A percentile compares a stretch with the other conserved stretches of the same genome.
phyloP scores from a whole-genome alignment of 2,113 vertebrate genomes.

The Hippocampus mohnikei region DNA sequence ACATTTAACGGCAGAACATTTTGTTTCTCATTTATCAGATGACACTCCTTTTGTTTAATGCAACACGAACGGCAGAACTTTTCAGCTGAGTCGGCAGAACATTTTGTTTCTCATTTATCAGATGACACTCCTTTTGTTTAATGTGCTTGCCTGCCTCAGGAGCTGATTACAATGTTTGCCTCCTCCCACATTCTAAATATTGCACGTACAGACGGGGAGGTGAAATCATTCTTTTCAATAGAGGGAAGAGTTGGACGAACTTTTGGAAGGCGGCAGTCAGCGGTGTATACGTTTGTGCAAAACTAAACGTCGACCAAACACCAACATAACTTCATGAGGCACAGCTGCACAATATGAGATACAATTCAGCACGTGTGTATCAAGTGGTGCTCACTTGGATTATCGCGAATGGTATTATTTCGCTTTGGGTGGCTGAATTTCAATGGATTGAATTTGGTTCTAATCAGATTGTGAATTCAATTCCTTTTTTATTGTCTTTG shows the following conservation, averaged over 20 bases:
- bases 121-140: constrained; percentile 12
- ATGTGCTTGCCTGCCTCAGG: neutral
- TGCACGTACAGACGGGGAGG: neutral
- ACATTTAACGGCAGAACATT: constrained; percentile 15
- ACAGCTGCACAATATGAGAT: neutral
- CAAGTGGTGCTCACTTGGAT: neutral
- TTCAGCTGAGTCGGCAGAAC: constrained; percentile 41
- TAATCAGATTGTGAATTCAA: neutral
- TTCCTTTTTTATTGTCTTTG: neutral
- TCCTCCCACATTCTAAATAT: neutral
- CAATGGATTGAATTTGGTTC: too few relatives aligned
- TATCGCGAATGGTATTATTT: too few relatives aligned
- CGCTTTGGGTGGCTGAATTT: too few relatives aligned
- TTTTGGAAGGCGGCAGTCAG: neutral
- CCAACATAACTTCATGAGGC: neutral
- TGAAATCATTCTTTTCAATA: neutral
- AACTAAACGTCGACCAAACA: neutral
- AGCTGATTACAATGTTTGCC: neutral
- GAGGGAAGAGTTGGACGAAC: neutral
- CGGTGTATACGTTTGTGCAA: neutral
- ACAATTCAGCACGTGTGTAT: neutral
- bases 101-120: constrained; percentile 7
- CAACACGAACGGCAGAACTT: constrained; percentile 16
- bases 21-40: constrained; percentile 11
- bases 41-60: constrained; percentile 10